Evolutionary conservation across 2,113 vertebrate species (phyloP).

Genomic region (Cyphomyrus discorhynchus): DNA sequence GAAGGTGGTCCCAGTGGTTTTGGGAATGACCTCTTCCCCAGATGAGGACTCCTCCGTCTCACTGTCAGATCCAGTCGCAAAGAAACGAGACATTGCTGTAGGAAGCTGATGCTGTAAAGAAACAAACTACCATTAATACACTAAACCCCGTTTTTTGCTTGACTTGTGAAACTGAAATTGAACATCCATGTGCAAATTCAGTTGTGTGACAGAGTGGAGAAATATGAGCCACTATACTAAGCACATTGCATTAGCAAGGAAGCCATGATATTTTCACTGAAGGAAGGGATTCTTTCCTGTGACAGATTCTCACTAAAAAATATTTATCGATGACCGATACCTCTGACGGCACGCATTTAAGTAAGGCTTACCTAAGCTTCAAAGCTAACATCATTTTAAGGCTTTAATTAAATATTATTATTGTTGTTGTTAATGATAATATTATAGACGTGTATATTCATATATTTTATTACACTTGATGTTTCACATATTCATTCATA

Average conservation of each 20-base stretch:
- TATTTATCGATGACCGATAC: background rate
- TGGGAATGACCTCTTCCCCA: constrained; percentile 72
- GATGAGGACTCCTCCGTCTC: constrained; percentile 83
- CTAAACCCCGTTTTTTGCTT: background rate
- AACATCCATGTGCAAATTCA: too few relatives aligned
- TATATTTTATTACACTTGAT: background rate
- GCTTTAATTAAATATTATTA: background rate
- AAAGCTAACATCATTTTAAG: background rate
- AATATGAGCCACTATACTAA: background rate
- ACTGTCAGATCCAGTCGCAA: constrained; percentile 83
- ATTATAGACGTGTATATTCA: too few relatives aligned
- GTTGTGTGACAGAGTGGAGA: background rate
- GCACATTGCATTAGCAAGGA: background rate
- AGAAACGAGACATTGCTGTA: constrained; percentile 77
- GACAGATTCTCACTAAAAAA: background rate
- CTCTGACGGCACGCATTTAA: background rate
- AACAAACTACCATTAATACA: background rate
- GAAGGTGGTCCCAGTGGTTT: constrained; percentile 72
- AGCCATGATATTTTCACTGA: background rate
- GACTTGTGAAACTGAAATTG: background rate
- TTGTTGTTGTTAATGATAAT: too few relatives aligned
- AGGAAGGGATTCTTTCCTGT: background rate
- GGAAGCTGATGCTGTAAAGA: constrained; percentile 31
- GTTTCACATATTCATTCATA: background rate
- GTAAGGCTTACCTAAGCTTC: background rate